Percentiles rank a stretch among this genome's conserved stretches.
phyloP scores from a whole-genome alignment of 2,797 vertebrate species.

The Macrochelys suwanniensis region DNA sequence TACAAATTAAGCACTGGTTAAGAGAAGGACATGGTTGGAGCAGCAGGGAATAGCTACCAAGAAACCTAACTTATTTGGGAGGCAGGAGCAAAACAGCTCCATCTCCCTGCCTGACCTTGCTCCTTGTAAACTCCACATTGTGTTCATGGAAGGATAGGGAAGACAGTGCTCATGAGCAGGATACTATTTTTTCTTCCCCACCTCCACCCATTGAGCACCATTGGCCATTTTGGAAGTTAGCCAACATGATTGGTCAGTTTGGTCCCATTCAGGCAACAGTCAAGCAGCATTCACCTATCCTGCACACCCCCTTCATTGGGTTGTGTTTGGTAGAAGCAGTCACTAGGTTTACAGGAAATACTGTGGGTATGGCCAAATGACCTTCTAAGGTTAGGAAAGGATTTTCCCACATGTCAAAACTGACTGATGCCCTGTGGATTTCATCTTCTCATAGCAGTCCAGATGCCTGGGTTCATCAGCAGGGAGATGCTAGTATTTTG shows the following conservation, averaged over 20 bases:
- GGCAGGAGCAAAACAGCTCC: background rate
- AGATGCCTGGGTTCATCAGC: background rate
- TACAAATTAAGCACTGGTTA: too few relatives aligned
- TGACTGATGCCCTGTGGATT: background rate
- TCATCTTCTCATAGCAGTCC: background rate
- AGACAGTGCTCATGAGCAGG: background rate
- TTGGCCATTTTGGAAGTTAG: too few relatives aligned
- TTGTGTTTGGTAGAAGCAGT: background rate
- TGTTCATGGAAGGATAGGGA: background rate
- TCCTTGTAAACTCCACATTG: background rate
- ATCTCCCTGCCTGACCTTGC: background rate
- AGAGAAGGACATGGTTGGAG: background rate
- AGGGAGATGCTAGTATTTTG: too few relatives aligned
- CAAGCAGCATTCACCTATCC: background rate
- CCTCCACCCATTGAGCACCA: too few relatives aligned
- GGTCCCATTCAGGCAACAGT: background rate
- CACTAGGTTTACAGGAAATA: background rate
- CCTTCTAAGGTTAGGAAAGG: fast-evolving
- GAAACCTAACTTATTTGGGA: background rate
- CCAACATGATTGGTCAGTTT: background rate
- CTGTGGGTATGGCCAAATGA: background rate
- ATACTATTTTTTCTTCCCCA: background rate
- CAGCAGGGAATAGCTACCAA: background rate
- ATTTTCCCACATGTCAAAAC: background rate
- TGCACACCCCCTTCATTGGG: background rate